Conservation (phyloP, 1,140 invertebrate genomes). For the Diachasmimorpha longicaudata region DNA sequence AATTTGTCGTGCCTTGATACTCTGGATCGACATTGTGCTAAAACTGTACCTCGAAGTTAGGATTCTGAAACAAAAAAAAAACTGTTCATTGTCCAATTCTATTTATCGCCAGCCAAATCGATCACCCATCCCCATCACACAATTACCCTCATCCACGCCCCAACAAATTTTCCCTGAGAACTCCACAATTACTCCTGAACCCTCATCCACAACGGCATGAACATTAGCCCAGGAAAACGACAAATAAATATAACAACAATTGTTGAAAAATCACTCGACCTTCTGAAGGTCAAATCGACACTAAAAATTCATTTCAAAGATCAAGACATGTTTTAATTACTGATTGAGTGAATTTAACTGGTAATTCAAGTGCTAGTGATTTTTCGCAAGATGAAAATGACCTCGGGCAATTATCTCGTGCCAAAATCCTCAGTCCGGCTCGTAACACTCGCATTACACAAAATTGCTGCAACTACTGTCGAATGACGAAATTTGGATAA, state of each 20-base stretch:
- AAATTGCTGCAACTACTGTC: conserved; percentile 16
- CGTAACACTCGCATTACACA: conserved; percentile 31
- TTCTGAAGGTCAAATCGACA: conserved; percentile 6
- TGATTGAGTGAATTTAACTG: neutral
- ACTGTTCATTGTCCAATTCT: neutral
- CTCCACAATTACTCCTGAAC: too few relatives aligned
- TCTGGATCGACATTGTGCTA: conserved; percentile 75
- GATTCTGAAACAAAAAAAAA: conserved; percentile 32
- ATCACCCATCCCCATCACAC: neutral
- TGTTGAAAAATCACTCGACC: neutral
- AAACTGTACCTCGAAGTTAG: conserved; percentile 39
- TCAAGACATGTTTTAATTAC: neutral
- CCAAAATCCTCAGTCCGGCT: conserved; percentile 19
- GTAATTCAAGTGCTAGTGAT: neutral
- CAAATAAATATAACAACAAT: neutral
- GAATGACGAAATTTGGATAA: neutral
- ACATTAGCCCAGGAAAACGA: neutral
- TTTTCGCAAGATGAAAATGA: conserved; percentile 16
- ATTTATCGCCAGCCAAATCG: neutral
- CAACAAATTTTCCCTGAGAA: too few relatives aligned
- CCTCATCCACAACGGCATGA: neutral
- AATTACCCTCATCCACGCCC: neutral
- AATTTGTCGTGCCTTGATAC: conserved; percentile 94
- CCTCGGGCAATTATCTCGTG: conserved; percentile 29
- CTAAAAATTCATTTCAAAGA: neutral